Base-by-base conservation (phyloP, 2,113 vertebrate species). In the Etheostoma cragini region DNA sequence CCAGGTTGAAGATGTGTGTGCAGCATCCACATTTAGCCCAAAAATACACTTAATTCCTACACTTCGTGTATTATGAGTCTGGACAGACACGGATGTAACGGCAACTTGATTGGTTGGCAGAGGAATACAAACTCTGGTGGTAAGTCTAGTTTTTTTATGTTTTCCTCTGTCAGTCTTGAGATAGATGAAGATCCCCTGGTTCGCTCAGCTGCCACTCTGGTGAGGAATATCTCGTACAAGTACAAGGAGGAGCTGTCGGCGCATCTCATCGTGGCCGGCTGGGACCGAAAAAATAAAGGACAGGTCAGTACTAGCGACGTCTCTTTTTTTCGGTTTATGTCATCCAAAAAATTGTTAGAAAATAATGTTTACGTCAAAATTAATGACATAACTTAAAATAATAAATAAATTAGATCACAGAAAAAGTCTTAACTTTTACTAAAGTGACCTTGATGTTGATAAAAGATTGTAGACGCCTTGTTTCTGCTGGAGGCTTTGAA, bases 201-300 rank as follows among this genome's bases (percentile, higher is more conserved):
- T 17, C 69, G 94, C 24, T 95, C 97, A 6, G 97, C 96, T 33
- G 97, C 97, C 0, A 95, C 93, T 1, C 80, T 97, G 71, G 96
- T 97, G 67, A 96, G 72, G 64, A 96, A 96, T 70, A 95, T 97
- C 79, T 95, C 94, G 2, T 98, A 97, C 85, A 97, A 96, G 56
- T 96, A 97, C 57, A 96, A 96, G 66, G 97, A 98, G 70, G 97
- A 98, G 45, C 86, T 98, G 54, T 94, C 94, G 0, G 97, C 97
- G 0, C 96, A 97, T 71, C 96, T 98, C 10, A 95, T 98, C 21
- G 95, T 97, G 35, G 97, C 96, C 0, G 97, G 97, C 21, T 98
- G 97, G 97, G 97, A 98, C 92, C 87, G 75, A 38, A 90, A 73
- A 45, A 72, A 56, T 4, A 95, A 95, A 1, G 97, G 97, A 22